These are phyloP conservation scores for Phalanger gymnotis DNA, from an alignment of 2,797 vertebrate genomes.

Conservation along the genomic window DNA sequence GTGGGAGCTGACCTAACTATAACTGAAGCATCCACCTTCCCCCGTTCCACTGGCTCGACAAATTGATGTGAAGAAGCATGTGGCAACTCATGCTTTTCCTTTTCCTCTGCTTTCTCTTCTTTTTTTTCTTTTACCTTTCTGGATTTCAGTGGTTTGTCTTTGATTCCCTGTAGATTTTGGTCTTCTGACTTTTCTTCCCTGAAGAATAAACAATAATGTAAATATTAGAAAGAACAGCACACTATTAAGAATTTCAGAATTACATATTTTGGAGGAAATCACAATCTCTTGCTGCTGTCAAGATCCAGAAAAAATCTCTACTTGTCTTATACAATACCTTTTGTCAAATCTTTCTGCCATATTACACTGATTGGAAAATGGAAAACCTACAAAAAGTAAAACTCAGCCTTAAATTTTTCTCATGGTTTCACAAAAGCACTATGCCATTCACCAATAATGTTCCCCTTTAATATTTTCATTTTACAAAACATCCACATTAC, in stretches of 20 bases:
- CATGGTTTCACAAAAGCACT: too few species aligned
- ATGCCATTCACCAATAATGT: too few species aligned
- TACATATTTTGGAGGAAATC: too few species aligned
- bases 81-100: slow-evolving; percentile 80
- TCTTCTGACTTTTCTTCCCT: slow-evolving; percentile 90
- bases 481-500: too few species aligned
- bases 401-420: too few species aligned
- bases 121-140: slow-evolving; percentile 90
- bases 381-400: too few species aligned
- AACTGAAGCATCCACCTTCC: slow-evolving; percentile 84
- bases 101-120: slow-evolving; percentile 83
- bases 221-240: slow-evolving; percentile 44
- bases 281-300: too few species aligned
- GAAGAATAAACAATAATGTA: slow-evolving; percentile 74
- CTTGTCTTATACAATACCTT: too few species aligned
- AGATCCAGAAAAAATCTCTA: too few species aligned
- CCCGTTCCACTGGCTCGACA: slow-evolving; percentile 79
- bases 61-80: slow-evolving; percentile 78
- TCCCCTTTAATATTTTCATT: too few species aligned
- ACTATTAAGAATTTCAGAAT: slow-evolving; percentile 12
- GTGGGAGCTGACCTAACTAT: slow-evolving; percentile 84
- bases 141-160: slow-evolving; percentile 88
- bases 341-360: too few species aligned
- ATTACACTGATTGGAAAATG: too few species aligned
- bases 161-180: slow-evolving; percentile 84